A percentile compares a stretch with the other conserved stretches of the same genome.
Evolutionary conservation across 2,797 vertebrate genomes (phyloP).

Genomic region (Sebastes matsubarae): DNA sequence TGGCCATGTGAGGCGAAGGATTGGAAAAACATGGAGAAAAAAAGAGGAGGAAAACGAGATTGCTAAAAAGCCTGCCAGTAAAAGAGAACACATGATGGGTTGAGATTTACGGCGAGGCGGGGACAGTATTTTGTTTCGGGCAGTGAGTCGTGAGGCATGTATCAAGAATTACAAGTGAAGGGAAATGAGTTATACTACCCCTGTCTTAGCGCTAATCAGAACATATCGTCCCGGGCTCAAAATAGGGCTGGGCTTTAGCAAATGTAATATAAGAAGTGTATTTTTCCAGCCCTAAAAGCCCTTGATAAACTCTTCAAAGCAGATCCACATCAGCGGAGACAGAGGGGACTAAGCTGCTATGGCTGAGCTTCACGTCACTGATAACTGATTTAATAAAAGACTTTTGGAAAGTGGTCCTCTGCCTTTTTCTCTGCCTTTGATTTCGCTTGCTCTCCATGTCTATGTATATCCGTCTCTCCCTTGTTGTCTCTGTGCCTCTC

Average conservation of each 20-base stretch:
- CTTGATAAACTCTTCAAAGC: conserved; percentile 63
- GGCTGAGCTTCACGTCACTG: conserved; percentile 38
- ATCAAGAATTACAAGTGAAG: conserved; percentile 51
- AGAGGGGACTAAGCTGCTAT: conserved; percentile 32
- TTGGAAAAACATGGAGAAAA: conserved; percentile 4
- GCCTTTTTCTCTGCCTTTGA: conserved; percentile 32
- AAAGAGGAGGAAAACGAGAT: neutral
- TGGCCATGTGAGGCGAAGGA: conserved; percentile 2
- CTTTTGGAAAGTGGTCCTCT: conserved; percentile 30
- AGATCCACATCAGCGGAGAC: conserved; percentile 47
- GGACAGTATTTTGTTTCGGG: conserved; percentile 49
- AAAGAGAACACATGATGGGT: conserved; percentile 9
- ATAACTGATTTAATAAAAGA: conserved; percentile 53
- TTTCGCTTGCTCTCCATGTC: conserved; percentile 72
- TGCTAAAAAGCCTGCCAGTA: conserved; percentile 29
- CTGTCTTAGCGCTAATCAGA: conserved; percentile 60
- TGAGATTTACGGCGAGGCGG: conserved; percentile 40
- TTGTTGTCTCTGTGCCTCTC: conserved; percentile 51
- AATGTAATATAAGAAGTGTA: conserved; percentile 48
- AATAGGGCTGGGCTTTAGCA: conserved; percentile 40
- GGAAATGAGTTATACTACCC: conserved; percentile 51
- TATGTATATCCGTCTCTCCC: conserved; percentile 78
- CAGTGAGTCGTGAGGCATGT: conserved; percentile 53
- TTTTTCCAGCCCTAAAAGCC: conserved; percentile 48
- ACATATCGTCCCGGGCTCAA: conserved; percentile 37